These are phyloP conservation scores for Lithobates pipiens DNA, from an alignment of 2,797 vertebrate genomes.

Conservation along the genomic window DNA sequence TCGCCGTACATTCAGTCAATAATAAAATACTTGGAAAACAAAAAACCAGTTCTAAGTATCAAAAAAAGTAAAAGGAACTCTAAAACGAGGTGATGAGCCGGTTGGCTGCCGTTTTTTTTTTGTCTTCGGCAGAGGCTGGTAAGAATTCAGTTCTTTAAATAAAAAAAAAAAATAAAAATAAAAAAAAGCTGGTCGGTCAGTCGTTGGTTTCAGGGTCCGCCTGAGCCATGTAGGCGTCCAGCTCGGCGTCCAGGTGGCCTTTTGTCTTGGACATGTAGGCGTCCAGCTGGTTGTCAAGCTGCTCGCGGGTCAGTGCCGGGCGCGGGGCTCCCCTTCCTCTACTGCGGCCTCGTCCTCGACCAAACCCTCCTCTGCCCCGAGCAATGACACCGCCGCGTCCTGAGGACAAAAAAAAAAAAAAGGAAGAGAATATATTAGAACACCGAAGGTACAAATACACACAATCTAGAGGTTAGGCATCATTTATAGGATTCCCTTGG, in stretches of 20 bases:
- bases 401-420: slow-evolving; percentile 55
- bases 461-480: no score
- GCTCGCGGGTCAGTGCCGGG: slow-evolving; percentile 86
- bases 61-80: slow-evolving; percentile 49
- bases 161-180: no score
- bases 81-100: slow-evolving; percentile 37
- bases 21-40: slow-evolving; percentile 30
- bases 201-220: slow-evolving; percentile 91
- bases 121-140: background rate
- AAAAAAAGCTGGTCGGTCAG: slow-evolving; percentile 69
- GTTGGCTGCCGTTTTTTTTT: background rate
- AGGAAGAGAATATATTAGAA: background rate
- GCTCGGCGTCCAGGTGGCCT: slow-evolving; percentile 93
- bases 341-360: slow-evolving; percentile 81
- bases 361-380: slow-evolving; percentile 85
- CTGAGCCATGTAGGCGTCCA: slow-evolving; percentile 98
- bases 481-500: no score
- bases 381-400: slow-evolving; percentile 85
- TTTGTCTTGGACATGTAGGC: slow-evolving; percentile 99
- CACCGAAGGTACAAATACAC: background rate
- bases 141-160: slow-evolving; percentile 8
- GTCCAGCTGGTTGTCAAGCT: slow-evolving; percentile 95
- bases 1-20: slow-evolving; percentile 33
- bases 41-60: slow-evolving; percentile 29
- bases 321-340: slow-evolving; percentile 82